Evolutionary conservation across 2,797 vertebrate genomes (phyloP).

Genomic region (Artibeus lituratus): DNA sequence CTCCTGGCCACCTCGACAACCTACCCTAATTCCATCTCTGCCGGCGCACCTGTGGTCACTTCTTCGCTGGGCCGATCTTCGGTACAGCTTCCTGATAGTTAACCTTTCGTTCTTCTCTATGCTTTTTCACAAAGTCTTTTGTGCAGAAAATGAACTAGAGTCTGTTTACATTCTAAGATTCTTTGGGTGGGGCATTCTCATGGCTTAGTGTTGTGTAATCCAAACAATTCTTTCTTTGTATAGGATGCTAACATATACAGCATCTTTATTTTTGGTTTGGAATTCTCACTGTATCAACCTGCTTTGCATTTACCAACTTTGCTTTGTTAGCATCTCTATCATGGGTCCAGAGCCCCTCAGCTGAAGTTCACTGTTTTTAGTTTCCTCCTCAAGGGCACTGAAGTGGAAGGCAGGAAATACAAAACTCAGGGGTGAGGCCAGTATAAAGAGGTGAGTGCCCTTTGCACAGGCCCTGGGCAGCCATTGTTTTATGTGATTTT

Average conservation of each 20-base stretch:
- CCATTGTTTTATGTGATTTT: fast-evolving
- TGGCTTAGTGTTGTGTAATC: not conserved
- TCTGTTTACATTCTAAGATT: not conserved
- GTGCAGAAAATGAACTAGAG: not conserved
- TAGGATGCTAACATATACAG: fast-evolving
- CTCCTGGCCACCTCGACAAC: not conserved
- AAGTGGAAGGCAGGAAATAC: not conserved
- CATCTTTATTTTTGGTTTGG: not conserved
- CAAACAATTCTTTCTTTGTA: not conserved
- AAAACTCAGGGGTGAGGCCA: no score
- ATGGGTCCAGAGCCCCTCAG: not conserved
- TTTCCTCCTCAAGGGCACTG: not conserved
- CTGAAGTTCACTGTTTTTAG: not conserved
- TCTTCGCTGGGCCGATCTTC: not conserved
- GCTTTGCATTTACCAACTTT: not conserved
- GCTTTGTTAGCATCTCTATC: not conserved
- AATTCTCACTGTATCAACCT: not conserved
- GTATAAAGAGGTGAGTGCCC: not conserved
- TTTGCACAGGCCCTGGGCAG: fast-evolving
- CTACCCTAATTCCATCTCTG: not conserved
- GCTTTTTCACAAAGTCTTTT: not conserved
- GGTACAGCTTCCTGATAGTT: not conserved
- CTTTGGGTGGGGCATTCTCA: not conserved
- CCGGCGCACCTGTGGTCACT: not conserved
- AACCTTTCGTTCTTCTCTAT: not conserved